phyloP scores from a whole-genome alignment of 2,113 vertebrate species.

The Axis porcinus region DNA sequence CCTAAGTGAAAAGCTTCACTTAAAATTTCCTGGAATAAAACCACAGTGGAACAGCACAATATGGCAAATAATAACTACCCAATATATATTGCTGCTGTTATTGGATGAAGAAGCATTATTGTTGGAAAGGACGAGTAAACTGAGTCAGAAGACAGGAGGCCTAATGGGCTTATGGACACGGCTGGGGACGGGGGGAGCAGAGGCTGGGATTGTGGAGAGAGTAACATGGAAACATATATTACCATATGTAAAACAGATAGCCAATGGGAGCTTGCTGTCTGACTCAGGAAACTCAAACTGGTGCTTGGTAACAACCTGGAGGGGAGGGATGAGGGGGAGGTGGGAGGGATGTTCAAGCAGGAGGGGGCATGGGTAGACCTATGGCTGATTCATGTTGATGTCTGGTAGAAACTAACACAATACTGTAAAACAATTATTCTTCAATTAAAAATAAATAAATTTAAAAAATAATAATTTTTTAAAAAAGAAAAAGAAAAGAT shows the following conservation, averaged over 20 bases:
- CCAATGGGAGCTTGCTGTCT: not conserved
- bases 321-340: not conserved
- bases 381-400: not conserved
- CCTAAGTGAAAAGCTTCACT: constrained; percentile 16
- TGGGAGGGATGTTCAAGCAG: not conserved
- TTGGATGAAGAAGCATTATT: not conserved
- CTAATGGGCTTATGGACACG: not conserved
- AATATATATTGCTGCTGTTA: not conserved
- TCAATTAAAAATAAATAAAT: not conserved
- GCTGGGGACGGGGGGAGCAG: not conserved
- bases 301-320: not conserved
- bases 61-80: not conserved
- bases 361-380: not conserved
- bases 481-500: not conserved
- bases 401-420: not conserved
- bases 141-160: not conserved
- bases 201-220: not conserved
- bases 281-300: not conserved
- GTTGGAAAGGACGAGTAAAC: not conserved
- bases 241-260: not conserved
- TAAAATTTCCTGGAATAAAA: constrained; percentile 7
- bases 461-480: not conserved
- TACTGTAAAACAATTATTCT: not conserved
- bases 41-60: not conserved
- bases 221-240: not conserved